phyloP scores from a whole-genome alignment of 2,888 invertebrate genomes.

The Heliconius charithonia region DNA sequence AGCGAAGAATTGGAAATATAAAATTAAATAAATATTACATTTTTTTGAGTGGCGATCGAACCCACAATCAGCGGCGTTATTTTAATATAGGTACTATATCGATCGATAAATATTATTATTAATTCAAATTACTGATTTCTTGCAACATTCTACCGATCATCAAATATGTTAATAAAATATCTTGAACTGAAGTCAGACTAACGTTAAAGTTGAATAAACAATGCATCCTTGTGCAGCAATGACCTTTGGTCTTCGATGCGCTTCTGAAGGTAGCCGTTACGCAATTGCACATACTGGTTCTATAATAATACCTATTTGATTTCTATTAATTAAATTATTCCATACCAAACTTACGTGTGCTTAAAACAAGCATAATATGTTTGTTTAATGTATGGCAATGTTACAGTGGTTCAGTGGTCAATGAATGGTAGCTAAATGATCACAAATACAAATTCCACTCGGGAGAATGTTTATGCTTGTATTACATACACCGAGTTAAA shows the following conservation, averaged over 20 bases:
- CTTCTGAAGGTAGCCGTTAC: slow-evolving; percentile 59
- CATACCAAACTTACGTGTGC: not conserved
- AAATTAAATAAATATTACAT: too few relatives aligned
- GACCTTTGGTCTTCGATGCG: slow-evolving; percentile 70
- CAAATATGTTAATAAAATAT: slow-evolving; percentile 28
- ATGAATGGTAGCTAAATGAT: not conserved
- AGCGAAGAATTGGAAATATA: too few relatives aligned
- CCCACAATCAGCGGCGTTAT: too few relatives aligned
- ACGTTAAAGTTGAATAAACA: slow-evolving; percentile 50
- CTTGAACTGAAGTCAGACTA: slow-evolving; percentile 1
- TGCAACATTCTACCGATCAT: not conserved
- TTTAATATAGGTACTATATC: slow-evolving; percentile 8
- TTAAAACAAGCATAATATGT: not conserved
- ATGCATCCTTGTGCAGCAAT: slow-evolving; percentile 52
- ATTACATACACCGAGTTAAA: too few relatives aligned
- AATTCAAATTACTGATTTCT: not conserved
- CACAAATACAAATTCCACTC: too few relatives aligned
- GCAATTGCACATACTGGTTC: slow-evolving; percentile 71
- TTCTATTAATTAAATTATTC: slow-evolving; percentile 55
- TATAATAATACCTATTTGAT: slow-evolving; percentile 61
- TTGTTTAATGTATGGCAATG: not conserved
- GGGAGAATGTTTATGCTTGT: too few relatives aligned
- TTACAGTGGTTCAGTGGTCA: too few relatives aligned
- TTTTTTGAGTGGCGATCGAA: too few relatives aligned
- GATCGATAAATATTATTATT: not conserved